Percentiles rank a stretch among this genome's conserved stretches.
These are phyloP conservation scores for Isoperla grammatica DNA, from an alignment of 2,888 invertebrate genomes.

Conservation along the genomic window DNA sequence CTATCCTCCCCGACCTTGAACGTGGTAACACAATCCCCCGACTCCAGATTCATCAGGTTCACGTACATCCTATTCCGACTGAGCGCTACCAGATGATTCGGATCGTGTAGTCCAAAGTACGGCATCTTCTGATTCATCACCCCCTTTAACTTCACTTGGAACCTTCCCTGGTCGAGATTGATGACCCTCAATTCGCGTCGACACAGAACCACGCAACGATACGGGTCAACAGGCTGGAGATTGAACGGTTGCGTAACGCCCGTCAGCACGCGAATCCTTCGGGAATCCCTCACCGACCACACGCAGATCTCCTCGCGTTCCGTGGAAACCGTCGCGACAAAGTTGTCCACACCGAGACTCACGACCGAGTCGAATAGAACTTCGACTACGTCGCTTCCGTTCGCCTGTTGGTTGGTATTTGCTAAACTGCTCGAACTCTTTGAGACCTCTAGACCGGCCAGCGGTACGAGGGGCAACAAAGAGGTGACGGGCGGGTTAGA, in stretches of 20 bases:
- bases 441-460: slow-evolving; percentile 19
- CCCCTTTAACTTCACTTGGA: slow-evolving; percentile 51
- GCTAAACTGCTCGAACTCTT: not conserved
- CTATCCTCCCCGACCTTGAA: slow-evolving; percentile 89
- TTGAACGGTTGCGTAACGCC: slow-evolving; percentile 74
- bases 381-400: not conserved
- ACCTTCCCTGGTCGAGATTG: slow-evolving; percentile 61
- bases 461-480: slow-evolving; percentile 51
- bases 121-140: slow-evolving; percentile 94
- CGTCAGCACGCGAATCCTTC: slow-evolving; percentile 61
- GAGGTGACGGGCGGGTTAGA: slow-evolving; percentile 56
- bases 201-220: slow-evolving; percentile 53
- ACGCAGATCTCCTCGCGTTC: slow-evolving; percentile 71
- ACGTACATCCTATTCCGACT: slow-evolving; percentile 86
- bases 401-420: slow-evolving; percentile 27
- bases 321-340: slow-evolving; percentile 69
- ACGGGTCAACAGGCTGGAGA: slow-evolving; percentile 67
- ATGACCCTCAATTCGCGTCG: slow-evolving; percentile 74
- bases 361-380: slow-evolving; percentile 11
- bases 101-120: slow-evolving; percentile 77
- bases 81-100: slow-evolving; percentile 71
- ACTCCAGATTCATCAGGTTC: slow-evolving; percentile 77
- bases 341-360: slow-evolving; percentile 48
- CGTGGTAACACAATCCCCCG: slow-evolving; percentile 76
- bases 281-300: slow-evolving; percentile 80